A percentile compares a stretch with the other conserved stretches of the same genome.
phyloP scores from a whole-genome alignment of 2,888 invertebrate genomes.

The Hermaeophaga mercurialis region DNA sequence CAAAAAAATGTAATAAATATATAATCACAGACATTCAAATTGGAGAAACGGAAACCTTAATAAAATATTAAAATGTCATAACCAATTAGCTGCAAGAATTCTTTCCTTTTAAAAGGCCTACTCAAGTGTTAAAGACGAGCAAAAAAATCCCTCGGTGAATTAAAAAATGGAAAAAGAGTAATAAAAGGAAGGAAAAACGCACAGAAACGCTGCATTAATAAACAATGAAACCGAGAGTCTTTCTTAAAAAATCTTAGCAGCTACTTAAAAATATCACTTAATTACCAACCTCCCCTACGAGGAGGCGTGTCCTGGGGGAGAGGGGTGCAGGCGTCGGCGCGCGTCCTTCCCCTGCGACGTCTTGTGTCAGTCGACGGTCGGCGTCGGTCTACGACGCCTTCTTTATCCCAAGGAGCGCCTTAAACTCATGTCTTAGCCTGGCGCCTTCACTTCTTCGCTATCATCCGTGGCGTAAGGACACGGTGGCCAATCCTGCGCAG shows the following conservation, averaged over 20 bases:
- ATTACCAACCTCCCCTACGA: constrained; percentile 54
- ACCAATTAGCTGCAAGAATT: neutral
- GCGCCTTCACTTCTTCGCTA: constrained; percentile 58
- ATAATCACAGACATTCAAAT: too few species aligned
- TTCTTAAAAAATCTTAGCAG: constrained; percentile 58
- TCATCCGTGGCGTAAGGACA: constrained; percentile 57
- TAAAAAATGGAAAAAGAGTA: neutral
- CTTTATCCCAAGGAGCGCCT: constrained; percentile 56
- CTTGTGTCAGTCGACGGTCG: constrained; percentile 59
- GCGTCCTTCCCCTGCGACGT: constrained; percentile 55
- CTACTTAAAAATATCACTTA: constrained; percentile 58
- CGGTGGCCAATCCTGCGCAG: constrained; percentile 42
- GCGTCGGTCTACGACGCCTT: constrained; percentile 57
- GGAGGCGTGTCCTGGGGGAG: constrained; percentile 53
- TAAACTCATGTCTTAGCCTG: constrained; percentile 57
- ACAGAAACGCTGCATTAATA: constrained; percentile 27
- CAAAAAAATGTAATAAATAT: too few species aligned
- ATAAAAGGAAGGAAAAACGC: constrained; percentile 30
- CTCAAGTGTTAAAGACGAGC: neutral
- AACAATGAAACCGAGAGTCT: constrained; percentile 46
- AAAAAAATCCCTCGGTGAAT: neutral
- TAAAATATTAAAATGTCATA: too few species aligned
- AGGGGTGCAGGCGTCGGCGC: constrained; percentile 53
- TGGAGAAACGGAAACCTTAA: too few species aligned
- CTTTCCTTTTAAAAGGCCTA: neutral